Conservation (phyloP, 2,113 vertebrate genomes). For the Rhombomys opimus region DNA sequence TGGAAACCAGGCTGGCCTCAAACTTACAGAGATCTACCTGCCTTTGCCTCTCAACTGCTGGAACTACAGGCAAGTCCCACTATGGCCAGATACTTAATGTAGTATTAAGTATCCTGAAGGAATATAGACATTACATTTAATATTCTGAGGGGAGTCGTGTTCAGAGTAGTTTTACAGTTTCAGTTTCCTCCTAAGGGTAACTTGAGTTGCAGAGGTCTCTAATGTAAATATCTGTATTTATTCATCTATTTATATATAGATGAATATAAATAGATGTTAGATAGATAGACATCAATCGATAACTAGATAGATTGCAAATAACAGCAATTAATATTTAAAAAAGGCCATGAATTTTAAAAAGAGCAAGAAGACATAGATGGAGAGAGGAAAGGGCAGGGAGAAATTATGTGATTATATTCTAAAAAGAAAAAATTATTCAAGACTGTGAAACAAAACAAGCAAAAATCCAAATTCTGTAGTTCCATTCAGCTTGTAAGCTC, state of each 20-base stretch:
- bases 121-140: neutral
- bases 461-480: neutral
- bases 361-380: neutral
- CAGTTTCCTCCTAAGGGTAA: slow-evolving; percentile 19
- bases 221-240: neutral
- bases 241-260: neutral
- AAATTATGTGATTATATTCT: neutral
- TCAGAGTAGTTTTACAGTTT: slow-evolving; percentile 23
- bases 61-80: neutral
- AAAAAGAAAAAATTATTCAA: neutral
- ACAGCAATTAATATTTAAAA: neutral
- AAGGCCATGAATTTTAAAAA: neutral
- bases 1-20: neutral
- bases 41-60: neutral
- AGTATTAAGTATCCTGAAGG: neutral
- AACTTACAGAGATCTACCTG: neutral
- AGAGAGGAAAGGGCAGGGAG: neutral
- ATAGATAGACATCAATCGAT: too few species aligned
- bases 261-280: too few species aligned
- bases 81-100: neutral
- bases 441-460: neutral
- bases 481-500: neutral
- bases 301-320: too few species aligned
- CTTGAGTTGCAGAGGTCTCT: neutral
- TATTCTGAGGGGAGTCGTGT: neutral